These are phyloP conservation scores for Eretmocerus hayati DNA, from an alignment of 2,888 invertebrate genomes.

Conservation along the genomic window DNA sequence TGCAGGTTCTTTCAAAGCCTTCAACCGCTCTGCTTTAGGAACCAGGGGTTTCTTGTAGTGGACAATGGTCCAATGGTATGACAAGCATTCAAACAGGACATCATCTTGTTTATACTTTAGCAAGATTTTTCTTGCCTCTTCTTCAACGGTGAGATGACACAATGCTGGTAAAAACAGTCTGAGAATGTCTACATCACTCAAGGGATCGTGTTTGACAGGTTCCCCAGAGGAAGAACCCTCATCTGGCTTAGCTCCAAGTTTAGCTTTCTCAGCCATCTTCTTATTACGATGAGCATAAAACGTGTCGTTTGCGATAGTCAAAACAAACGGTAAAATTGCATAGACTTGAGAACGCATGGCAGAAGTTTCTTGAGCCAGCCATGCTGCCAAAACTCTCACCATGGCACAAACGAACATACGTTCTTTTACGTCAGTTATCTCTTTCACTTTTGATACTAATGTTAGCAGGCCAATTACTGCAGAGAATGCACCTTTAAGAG, in stretches of 20 bases:
- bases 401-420: slow-evolving; percentile 77
- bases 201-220: slow-evolving; percentile 45
- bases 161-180: slow-evolving; percentile 80
- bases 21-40: slow-evolving; percentile 71
- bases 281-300: slow-evolving; percentile 67
- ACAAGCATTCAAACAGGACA: slow-evolving; percentile 69
- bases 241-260: slow-evolving; percentile 50
- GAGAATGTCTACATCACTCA: slow-evolving; percentile 65
- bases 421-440: slow-evolving; percentile 61
- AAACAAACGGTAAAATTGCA: slow-evolving; percentile 72
- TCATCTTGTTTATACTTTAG: slow-evolving; percentile 73
- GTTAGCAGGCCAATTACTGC: slow-evolving; percentile 69
- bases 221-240: slow-evolving; percentile 35
- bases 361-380: slow-evolving; percentile 85
- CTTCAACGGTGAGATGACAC: slow-evolving; percentile 88
- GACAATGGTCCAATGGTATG: slow-evolving; percentile 80
- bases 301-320: slow-evolving; percentile 73
- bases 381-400: slow-evolving; percentile 77
- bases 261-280: slow-evolving; percentile 61
- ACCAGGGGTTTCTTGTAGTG: slow-evolving; percentile 77
- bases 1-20: slow-evolving; percentile 68
- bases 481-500: slow-evolving; percentile 81
- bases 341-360: slow-evolving; percentile 81
- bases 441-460: slow-evolving; percentile 67
- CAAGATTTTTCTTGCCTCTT: slow-evolving; percentile 73